Base-by-base conservation (phyloP, 2,113 vertebrate species). In the Forbesichthys papilliferus region DNA sequence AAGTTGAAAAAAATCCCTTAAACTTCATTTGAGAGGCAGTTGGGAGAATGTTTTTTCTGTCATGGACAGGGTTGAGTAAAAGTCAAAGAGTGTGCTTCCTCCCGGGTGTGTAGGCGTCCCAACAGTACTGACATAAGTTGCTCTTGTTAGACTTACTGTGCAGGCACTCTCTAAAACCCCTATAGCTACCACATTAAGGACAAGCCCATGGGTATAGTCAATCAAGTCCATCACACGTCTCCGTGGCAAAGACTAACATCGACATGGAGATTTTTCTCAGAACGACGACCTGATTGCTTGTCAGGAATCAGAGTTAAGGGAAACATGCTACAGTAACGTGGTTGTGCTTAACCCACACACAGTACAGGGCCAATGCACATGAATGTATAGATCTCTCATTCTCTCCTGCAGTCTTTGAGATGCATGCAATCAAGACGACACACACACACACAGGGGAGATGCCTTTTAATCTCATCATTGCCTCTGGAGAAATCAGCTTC, bases 1-100 rank as follows among this genome's bases (percentile, higher is more conserved):
- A 91, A 73, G 49, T 46, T 61, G 73, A 71, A 74, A 85, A 85
- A 80, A 85, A 79, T 65, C 57, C 75, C 79, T 80, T 84, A 75
- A 88, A 89, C 79, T 87, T 88, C 78, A 89, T 85, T 89, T 89
- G 71, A 84, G 75, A 86, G 74, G 83, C 86, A 73, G 83, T 84
- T 77, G 57, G 75, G 83, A 79, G 74, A 85, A 80, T 85, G 78
- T 80, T 77, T 59, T n/a, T n/a, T 57, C 36, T 34, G 82, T 83
- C 85, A 84, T 84, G 80, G 86, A 86, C 81, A 75, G 63, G 72
- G 84, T 87, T 87, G 75, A 87, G 83, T 61, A 64, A 60, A 71
- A 86, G 81, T 89, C 80, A 85, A 83, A 87, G 66, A 74, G 69
- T 61, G 69, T 73, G 74, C 61, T 69, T 73, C 59, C 82, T 74